Base-by-base conservation (phyloP, 2,888 invertebrate genomes). In the Drosophila cracens region DNA sequence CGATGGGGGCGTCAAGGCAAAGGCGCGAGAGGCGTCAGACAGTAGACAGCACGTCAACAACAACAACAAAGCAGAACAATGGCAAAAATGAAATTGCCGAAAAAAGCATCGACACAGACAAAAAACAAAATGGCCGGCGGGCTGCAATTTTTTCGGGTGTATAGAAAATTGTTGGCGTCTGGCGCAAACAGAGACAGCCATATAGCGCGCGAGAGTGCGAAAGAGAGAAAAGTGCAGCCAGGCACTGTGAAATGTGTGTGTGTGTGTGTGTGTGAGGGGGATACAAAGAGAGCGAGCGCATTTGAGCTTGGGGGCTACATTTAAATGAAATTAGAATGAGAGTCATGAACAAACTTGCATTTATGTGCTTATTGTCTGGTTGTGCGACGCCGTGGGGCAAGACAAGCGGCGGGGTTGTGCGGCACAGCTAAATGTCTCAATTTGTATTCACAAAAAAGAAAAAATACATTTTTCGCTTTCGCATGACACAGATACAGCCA, bases 311-410 rank as follows among this genome's bases (percentile, higher is more conserved):
- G 52, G 46, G 62, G 46, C 53, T 40, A 56, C 71, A 74, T 76
- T 88, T 74, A 89, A 87, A 83, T 83, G 69, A 80, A 76, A 89
- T 90, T 90, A 89, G 87, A 89, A 89, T 87, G 81, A 67, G 66
- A 81, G 74, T 78, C 76, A 83, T 86, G 81, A 88, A 76, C 71
- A 70, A 54, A 29, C 34, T 52, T 81, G 69, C 69, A 76, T 60
- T 63, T 60, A 52, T 73, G 43, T 72, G 69, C 36, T 29, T 56
- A 29, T 56, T 56, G 56, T 56, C 54, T 56, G 56, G 25, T 7
- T 25, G 21, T 46, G 21, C 5, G 33, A 10, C 33, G 33, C 6
- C 0, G 1, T 16, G 16, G 4, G 25, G 8, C 16, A 46, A 8
- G 16, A 16, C 21, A 46, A 16, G 21, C 8, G 46, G 46, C 16